phyloP scores from a whole-genome alignment of 2,113 vertebrate genomes.

The Colossoma macropomum region DNA sequence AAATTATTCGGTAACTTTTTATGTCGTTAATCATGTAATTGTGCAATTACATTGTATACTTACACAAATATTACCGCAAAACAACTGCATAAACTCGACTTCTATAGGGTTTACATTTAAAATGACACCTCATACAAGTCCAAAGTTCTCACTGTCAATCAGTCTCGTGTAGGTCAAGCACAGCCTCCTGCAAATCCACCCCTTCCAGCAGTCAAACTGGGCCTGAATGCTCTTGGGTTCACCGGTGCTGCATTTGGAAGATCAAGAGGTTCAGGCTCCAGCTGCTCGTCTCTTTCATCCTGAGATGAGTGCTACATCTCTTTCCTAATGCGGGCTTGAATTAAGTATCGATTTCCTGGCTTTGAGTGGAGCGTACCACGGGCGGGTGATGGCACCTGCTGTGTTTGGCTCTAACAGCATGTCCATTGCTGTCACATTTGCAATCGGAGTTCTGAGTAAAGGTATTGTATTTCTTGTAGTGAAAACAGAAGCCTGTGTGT shows the following conservation, averaged over 20 bases:
- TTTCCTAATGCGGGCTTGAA: conserved; percentile 23
- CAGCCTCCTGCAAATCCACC: background rate
- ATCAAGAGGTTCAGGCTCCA: conserved; percentile 18
- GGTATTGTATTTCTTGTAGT: background rate
- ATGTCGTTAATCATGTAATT: background rate
- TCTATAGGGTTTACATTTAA: background rate
- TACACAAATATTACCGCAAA: background rate
- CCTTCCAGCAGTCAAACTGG: background rate
- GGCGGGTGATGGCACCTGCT: conserved; percentile 6
- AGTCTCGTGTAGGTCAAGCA: background rate
- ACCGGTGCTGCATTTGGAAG: conserved; percentile 2
- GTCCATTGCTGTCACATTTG: background rate
- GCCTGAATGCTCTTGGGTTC: background rate
- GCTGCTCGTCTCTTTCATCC: conserved; percentile 17
- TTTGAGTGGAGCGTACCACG: background rate
- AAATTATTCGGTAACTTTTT: no score
- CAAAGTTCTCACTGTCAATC: background rate
- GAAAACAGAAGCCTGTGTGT: background rate
- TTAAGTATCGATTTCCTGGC: conserved; percentile 32
- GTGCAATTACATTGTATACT: background rate
- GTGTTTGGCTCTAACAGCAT: conserved; percentile 8
- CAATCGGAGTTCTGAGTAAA: background rate
- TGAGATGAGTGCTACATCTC: conserved; percentile 4
- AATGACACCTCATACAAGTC: background rate
- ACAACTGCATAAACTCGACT: background rate